Evolutionary conservation across 2,888 invertebrate genomes (phyloP).

Genomic region (Muschampia plurimacula): DNA sequence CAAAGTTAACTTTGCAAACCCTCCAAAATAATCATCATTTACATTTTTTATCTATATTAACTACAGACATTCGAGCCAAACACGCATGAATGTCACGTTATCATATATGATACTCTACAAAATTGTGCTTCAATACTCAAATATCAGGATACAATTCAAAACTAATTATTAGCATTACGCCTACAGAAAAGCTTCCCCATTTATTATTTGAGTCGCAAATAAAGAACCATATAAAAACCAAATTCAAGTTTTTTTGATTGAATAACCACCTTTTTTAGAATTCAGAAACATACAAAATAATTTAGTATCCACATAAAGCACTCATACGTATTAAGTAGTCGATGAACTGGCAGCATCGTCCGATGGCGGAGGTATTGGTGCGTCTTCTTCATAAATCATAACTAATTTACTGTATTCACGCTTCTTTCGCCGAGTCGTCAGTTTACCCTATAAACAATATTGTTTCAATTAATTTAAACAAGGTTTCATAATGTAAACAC

Average conservation of each 20-base stretch:
- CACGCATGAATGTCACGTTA: not conserved
- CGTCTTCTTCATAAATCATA: slow-evolving; percentile 90
- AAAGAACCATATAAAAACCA: not conserved
- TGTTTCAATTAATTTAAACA: not conserved
- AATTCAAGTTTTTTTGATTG: not conserved
- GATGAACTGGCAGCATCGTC: slow-evolving; percentile 32
- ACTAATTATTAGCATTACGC: no score
- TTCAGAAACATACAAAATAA: slow-evolving; percentile 15
- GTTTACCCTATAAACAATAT: slow-evolving; percentile 32
- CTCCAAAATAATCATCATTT: no score
- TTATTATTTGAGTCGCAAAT: not conserved
- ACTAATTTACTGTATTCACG: slow-evolving; percentile 84
- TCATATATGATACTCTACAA: not conserved
- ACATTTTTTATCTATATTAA: no score
- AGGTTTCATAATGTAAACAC: no score
- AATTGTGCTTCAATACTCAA: not conserved
- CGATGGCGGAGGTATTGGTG: slow-evolving; percentile 86
- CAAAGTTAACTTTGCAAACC: no score
- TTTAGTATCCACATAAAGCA: slow-evolving; percentile 9
- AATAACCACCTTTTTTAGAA: not conserved
- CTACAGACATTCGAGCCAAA: no score
- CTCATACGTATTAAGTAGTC: slow-evolving; percentile 15
- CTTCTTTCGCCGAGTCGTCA: slow-evolving; percentile 57
- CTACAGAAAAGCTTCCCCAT: no score
- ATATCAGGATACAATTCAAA: no score